These are phyloP conservation scores for Paraescarpia echinospica DNA, from an alignment of 1,140 invertebrate species.

Conservation along the genomic window DNA sequence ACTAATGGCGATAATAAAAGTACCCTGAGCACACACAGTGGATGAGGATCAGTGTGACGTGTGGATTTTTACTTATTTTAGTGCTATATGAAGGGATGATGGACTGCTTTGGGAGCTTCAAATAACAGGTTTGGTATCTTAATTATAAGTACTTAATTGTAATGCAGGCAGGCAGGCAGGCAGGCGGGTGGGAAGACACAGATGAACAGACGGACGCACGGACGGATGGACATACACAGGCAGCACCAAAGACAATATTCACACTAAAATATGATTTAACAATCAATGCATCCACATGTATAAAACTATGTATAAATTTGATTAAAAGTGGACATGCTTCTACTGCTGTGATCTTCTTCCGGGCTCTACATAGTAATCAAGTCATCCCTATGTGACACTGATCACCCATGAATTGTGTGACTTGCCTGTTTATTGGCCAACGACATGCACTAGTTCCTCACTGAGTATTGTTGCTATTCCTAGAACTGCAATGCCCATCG, in stretches of 20 bases:
- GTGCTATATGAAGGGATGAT: no score
- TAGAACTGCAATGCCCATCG: neutral
- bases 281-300: no score
- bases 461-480: neutral
- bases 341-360: neutral
- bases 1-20: no score
- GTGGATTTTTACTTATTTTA: no score
- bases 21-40: no score
- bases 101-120: no score
- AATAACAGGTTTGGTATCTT: no score
- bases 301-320: neutral
- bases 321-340: neutral
- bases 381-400: neutral
- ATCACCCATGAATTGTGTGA: neutral
- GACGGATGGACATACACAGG: neutral
- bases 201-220: neutral
- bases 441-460: neutral
- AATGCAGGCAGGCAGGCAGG: neutral
- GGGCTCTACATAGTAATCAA: neutral
- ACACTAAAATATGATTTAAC: no score
- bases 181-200: no score
- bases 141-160: neutral
- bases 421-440: neutral
- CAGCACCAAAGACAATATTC: neutral
- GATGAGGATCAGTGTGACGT: no score